Evolutionary conservation across 1,140 invertebrate species (phyloP).

Genomic region (Trichonephila inaurata): DNA sequence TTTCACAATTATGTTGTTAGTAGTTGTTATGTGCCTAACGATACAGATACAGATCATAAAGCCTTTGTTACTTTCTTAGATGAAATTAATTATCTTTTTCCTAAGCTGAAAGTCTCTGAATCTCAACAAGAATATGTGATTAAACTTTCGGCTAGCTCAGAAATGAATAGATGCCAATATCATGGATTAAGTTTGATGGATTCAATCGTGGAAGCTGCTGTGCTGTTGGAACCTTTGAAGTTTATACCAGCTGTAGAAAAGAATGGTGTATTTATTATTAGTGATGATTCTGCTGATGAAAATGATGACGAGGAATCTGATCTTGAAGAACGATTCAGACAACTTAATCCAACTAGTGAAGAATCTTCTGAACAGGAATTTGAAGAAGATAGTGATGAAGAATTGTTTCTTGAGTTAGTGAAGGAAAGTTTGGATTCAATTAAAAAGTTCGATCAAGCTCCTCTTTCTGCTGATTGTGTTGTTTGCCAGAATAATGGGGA

Average conservation of each 20-base stretch:
- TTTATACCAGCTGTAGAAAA: background rate
- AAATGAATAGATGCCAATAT: background rate
- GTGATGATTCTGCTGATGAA: background rate
- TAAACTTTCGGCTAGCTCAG: background rate
- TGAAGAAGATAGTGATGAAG: conserved; percentile 27
- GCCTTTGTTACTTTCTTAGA: conserved; percentile 19
- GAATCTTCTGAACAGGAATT: background rate
- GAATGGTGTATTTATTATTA: background rate
- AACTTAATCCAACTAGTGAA: background rate
- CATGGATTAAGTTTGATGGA: background rate
- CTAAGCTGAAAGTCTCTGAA: conserved; percentile 36
- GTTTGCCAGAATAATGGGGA: background rate
- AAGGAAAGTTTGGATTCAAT: background rate
- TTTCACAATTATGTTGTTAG: conserved; percentile 3
- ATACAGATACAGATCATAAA: conserved; percentile 36
- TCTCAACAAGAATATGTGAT: background rate
- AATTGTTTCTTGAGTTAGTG: background rate
- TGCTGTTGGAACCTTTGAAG: background rate
- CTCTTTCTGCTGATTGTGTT: background rate
- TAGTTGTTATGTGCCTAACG: conserved; percentile 2
- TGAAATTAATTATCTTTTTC: conserved; percentile 58
- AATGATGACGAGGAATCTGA: background rate
- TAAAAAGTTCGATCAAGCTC: background rate
- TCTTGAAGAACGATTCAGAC: background rate
- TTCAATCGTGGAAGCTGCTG: background rate